A percentile compares a stretch with the other conserved stretches of the same genome.
These are phyloP conservation scores for Agrilus mali DNA, from an alignment of 2,888 invertebrate species.

Conservation along the genomic window DNA sequence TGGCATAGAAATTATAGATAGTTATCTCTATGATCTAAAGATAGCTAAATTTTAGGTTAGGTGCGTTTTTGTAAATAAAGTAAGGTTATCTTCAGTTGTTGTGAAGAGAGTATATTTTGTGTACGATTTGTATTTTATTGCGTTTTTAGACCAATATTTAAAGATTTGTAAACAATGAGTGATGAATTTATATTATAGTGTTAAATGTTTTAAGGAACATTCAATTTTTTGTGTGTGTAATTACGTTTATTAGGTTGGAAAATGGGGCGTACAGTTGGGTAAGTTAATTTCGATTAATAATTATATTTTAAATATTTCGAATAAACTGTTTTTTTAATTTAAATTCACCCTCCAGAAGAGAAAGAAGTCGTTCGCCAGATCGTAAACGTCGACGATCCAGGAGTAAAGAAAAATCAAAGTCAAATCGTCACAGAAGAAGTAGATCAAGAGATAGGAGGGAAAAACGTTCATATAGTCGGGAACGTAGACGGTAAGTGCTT, in stretches of 20 bases:
- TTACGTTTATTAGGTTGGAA: not conserved
- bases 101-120: no score
- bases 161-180: no score
- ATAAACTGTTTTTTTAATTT: not conserved
- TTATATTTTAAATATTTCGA: constrained; percentile 1
- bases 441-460: constrained; percentile 25
- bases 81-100: no score
- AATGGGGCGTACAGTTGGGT: constrained; percentile 10
- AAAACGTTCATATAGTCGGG: constrained; percentile 22
- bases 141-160: no score
- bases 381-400: constrained; percentile 24
- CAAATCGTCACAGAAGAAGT: constrained; percentile 33
- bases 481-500: constrained; percentile 18
- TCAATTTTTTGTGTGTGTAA: no score
- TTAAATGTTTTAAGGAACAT: no score
- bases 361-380: constrained; percentile 26
- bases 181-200: no score
- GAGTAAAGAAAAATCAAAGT: constrained; percentile 39
- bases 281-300: constrained; percentile 1
- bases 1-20: no score
- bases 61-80: no score
- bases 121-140: no score
- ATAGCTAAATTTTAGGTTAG: no score
- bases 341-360: constrained; percentile 8
- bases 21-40: no score